These are phyloP conservation scores for Ephydatia muelleri DNA, from an alignment of 37 sponge, comb jelly and placozoan genomes.

Conservation along the genomic window DNA sequence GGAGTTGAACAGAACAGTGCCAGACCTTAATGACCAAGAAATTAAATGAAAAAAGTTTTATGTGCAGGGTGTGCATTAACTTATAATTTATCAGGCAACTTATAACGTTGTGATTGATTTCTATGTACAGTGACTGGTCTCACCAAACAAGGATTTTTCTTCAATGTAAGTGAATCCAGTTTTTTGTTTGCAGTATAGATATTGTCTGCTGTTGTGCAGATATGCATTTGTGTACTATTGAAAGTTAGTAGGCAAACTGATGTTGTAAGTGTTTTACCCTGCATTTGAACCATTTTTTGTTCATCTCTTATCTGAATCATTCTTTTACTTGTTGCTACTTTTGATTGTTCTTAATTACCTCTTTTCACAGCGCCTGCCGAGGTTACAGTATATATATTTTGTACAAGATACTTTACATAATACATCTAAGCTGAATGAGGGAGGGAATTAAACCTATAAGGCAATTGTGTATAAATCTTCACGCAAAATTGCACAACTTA, in stretches of 20 bases:
- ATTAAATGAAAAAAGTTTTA: too few relatives aligned
- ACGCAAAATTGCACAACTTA: too few relatives aligned
- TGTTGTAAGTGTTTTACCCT: not conserved
- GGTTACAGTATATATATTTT: not conserved
- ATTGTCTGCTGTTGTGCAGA: not conserved
- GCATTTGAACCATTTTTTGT: not conserved
- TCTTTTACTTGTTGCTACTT: not conserved
- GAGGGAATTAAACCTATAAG: not conserved
- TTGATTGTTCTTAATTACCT: not conserved
- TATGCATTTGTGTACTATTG: not conserved
- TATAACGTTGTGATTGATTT: not conserved
- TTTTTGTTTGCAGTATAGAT: not conserved
- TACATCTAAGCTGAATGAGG: not conserved
- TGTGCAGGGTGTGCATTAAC: too few relatives aligned
- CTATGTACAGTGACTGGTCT: slow-evolving; percentile 1
- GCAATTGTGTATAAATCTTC: too few relatives aligned
- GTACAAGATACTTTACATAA: too few relatives aligned
- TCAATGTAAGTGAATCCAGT: slow-evolving; percentile 38
- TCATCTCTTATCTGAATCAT: not conserved
- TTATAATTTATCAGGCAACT: too few relatives aligned
- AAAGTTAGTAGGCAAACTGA: not conserved
- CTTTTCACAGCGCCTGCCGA: not conserved
- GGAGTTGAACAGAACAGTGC: too few relatives aligned
- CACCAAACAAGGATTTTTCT: slow-evolving; percentile 51
- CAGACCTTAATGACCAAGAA: too few relatives aligned